Evolutionary conservation across 2,113 vertebrate species (phyloP).

Genomic region (Candoia aspera): DNA sequence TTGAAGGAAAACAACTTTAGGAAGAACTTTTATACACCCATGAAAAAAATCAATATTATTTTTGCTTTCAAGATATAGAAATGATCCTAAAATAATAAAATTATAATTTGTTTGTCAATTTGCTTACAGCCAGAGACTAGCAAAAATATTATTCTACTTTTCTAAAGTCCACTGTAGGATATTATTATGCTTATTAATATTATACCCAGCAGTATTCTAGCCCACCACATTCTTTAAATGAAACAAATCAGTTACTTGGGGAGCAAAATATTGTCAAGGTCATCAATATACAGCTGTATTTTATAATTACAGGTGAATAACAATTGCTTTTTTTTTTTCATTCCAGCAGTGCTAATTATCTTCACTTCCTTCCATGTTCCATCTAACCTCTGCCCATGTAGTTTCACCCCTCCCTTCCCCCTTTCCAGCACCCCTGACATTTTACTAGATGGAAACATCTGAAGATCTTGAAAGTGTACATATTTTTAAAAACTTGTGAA

Average conservation of each 20-base stretch:
- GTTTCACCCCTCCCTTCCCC: neutral
- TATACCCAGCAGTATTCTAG: neutral
- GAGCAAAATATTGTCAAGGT: neutral
- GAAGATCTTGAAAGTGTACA: neutral
- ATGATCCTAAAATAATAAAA: neutral
- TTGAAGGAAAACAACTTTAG: neutral
- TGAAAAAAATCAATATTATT: neutral
- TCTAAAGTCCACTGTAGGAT: neutral
- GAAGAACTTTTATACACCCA: neutral
- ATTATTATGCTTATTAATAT: neutral
- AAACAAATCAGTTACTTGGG: neutral
- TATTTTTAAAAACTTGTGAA: neutral
- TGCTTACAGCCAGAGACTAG: neutral
- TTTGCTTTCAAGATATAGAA: neutral
- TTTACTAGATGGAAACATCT: neutral
- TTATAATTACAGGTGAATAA: neutral
- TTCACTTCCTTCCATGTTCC: neutral
- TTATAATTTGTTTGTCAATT: neutral
- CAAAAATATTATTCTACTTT: neutral
- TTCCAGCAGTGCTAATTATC: neutral
- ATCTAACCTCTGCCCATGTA: neutral
- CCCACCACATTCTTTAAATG: neutral
- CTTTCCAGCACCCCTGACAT: neutral
- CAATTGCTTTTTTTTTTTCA: neutral
- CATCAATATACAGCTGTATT: neutral